These are phyloP conservation scores for Heliocidaris erythrogramma DNA, from an alignment of 35 echinoderm and acorn worm genomes.

Conservation along the genomic window DNA sequence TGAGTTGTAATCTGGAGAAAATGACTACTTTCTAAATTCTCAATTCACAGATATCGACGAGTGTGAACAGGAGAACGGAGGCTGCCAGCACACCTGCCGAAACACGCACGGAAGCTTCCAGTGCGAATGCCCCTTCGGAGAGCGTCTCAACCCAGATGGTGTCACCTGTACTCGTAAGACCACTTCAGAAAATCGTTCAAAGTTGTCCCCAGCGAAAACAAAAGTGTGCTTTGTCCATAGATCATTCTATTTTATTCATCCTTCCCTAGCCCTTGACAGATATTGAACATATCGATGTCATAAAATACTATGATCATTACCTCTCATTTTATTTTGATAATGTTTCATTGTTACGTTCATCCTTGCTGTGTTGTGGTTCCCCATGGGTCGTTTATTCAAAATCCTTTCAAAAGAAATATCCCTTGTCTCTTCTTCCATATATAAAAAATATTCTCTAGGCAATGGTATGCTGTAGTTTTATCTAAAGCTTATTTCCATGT, in stretches of 20 bases:
- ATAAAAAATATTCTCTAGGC: neutral
- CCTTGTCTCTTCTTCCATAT: neutral
- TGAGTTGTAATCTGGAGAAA: too few species aligned
- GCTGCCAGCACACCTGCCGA: conserved; percentile 63
- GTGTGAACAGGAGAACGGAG: conserved; percentile 63
- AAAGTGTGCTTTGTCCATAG: neutral
- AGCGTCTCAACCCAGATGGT: conserved; percentile 75
- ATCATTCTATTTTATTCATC: neutral
- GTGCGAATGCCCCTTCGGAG: conserved; percentile 68
- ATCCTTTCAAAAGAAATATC: neutral
- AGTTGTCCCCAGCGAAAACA: neutral
- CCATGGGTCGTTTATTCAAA: neutral
- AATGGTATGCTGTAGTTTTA: neutral
- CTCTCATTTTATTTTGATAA: neutral
- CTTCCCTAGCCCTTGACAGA: neutral
- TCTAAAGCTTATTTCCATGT: neutral
- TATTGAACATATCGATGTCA: neutral
- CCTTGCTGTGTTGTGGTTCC: neutral
- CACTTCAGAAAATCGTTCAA: neutral
- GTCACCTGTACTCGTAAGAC: conserved; percentile 86
- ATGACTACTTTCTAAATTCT: conserved; percentile 3
- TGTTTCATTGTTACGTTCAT: neutral
- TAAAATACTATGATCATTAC: neutral
- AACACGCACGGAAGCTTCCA: conserved; percentile 63
- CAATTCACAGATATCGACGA: conserved; percentile 63